Base-by-base conservation (phyloP, 1,140 invertebrate species). In the Drosophila chauvacae region DNA sequence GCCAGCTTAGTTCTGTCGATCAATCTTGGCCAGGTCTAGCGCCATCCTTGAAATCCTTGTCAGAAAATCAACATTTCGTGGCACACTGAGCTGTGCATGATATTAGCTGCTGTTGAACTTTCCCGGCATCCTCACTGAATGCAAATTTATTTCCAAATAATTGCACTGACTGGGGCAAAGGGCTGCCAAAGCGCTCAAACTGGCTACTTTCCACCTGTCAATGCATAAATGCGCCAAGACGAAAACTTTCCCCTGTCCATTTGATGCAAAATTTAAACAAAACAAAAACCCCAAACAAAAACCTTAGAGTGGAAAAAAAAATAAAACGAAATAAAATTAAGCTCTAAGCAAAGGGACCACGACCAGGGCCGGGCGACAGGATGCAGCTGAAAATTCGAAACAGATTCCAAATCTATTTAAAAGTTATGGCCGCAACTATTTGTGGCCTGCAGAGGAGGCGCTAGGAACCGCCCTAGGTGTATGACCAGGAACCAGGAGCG, bases 381-480 rank as follows among this genome's bases (percentile, higher is more conserved):
- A 39, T 14, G 41, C 3, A 55, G 50, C 60, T 62, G 53, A 51
- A 78, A 78, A 78, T 77, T 62, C 74, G 64, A 77, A 79, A 79
- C 76, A 71, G 76, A 78, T 77, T 78, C 66, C 53, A 79, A 79
- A 79, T 78, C 76, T 79, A 79, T 79, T 79, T 78, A 79, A 79
- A 79, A 78, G 75, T 79, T 78, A 79, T 79, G 75, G 57, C 62
- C 62, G 62, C 62, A 65, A 65, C 62, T 65, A 65, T 65, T 76
- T 76, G 73, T 42, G 70, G 70, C 26, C 70, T 58, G 72, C 18
- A 70, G 39, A n/a, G 65, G 53, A 28, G 28, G 23, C n/a, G 53
- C 23, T 20, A 26, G 63, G 33, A 23, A 26, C 16, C 18, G 51
- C 20, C 30, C 23, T 44, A 33, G 68, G 65, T 71, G 44, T 58